Evolutionary conservation across 2,797 vertebrate genomes (phyloP), one percentile per base, ranked within the genome.

Genomic region (Toxotes lorentzi): DNA sequence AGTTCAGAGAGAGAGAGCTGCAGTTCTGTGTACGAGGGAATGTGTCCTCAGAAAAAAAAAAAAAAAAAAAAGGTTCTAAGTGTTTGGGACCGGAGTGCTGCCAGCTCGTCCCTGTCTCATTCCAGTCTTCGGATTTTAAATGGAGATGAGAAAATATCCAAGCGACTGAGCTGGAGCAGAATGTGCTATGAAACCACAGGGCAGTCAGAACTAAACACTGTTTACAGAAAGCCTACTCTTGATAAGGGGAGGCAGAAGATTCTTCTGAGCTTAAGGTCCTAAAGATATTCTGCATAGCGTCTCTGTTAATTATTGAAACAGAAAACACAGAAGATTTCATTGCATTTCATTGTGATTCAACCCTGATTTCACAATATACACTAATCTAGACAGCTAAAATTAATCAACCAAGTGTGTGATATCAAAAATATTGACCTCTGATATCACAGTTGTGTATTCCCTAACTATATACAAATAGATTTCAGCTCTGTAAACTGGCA

Each of bases 31-130:
- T 87, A 19, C n/a, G 16, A 79, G 69, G 67, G 24, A 76, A 57
- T 59, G 51, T 67, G 53, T 58, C 73, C 62, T 76, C 32, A 71
- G 67, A 70, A 78, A 40, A 34, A 50, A 23, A 63, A 21, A 27
- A 43, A 21, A 47, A 38, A 21, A 13, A 50, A 53, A 43, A 71
- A 19, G 13, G 7, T 48, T 81, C 67, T 74, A 57, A 51, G 86
- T 92, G 92, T 91, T 89, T 89, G 73, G 91, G 90, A 88, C 81
- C 89, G 79, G 85, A 90, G 87, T 89, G 91, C 88, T 86, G 78
- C 89, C 88, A 90, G 89, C 90, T 90, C 80, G 51, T 87, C 72
- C 79, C 70, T 73, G 70, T 87, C 80, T 89, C 90, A 88, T 73
- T 87, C 82, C 81, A 76, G 76, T 78, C 81, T 87, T 90, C 70